phyloP scores from a whole-genome alignment of 2,113 vertebrate genomes.

The Pachypanchax playfairii region DNA sequence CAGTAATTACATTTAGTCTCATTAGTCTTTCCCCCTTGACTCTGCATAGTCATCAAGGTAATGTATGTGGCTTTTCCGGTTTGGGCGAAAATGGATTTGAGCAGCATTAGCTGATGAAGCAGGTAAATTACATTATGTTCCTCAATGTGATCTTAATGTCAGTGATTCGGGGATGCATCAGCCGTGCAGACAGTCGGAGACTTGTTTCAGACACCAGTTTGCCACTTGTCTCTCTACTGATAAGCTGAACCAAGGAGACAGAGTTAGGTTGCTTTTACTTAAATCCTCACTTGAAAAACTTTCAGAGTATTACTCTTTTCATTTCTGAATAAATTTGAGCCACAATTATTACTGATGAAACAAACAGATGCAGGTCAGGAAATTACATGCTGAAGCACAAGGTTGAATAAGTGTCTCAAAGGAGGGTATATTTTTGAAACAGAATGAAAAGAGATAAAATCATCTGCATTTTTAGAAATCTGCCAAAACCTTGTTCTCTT shows the following conservation, averaged over 20 bases:
- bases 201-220: conserved; percentile 9
- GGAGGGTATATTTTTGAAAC: conserved; percentile 5
- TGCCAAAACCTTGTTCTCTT: conserved; percentile 19
- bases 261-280: conserved; percentile 18
- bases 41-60: conserved; percentile 77
- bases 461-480: conserved; percentile 34
- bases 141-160: conserved; percentile 82
- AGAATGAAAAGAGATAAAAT: conserved; percentile 39
- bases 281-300: conserved; percentile 29
- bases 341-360: conserved; percentile 19
- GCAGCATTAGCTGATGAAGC: conserved; percentile 85
- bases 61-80: conserved; percentile 81
- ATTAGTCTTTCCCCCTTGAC: conserved; percentile 76
- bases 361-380: conserved; percentile 15
- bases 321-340: conserved; percentile 17
- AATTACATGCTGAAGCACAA: conserved; percentile 18
- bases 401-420: conserved; percentile 22
- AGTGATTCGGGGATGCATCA: conserved; percentile 68
- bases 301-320: conserved; percentile 20
- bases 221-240: conserved; percentile 10
- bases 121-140: conserved; percentile 81
- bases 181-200: conserved; percentile 38
- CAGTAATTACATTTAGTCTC: conserved; percentile 81
- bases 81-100: conserved; percentile 81
- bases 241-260: conserved; percentile 16